These are phyloP conservation scores for Polypterus senegalus DNA, from an alignment of 2,113 vertebrate genomes.

Conservation along the genomic window DNA sequence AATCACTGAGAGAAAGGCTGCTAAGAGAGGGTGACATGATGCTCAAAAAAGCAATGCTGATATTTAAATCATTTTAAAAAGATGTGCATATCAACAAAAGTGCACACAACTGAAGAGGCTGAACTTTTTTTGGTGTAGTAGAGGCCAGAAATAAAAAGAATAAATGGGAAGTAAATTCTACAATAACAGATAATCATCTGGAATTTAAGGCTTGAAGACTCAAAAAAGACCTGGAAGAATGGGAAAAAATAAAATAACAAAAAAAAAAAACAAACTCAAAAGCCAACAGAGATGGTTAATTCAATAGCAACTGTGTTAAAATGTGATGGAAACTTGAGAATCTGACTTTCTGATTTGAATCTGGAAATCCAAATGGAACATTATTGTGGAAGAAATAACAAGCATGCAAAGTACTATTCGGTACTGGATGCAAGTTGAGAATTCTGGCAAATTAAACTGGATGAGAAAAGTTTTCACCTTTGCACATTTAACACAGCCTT, in stretches of 20 bases:
- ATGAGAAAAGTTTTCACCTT: constrained; percentile 14
- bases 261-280: not conserved
- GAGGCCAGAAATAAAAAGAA: not conserved
- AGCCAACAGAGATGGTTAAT: constrained; percentile 8
- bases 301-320: constrained; percentile 3
- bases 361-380: constrained; percentile 11
- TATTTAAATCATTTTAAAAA: constrained; percentile 11
- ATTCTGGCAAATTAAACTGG: constrained; percentile 19
- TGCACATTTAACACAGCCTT: constrained; percentile 15
- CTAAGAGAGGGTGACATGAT: no score
- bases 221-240: constrained; percentile 11
- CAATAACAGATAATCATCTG: not conserved
- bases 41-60: constrained; percentile 2
- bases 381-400: constrained; percentile 13
- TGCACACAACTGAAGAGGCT: constrained; percentile 6
- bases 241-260: constrained; percentile 1
- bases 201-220: constrained; percentile 15
- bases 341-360: constrained; percentile 6
- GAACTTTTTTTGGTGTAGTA: constrained; percentile 1
- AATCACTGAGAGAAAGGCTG: no score
- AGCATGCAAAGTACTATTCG: constrained; percentile 16
- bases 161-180: constrained; percentile 8
- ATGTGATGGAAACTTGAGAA: not conserved
- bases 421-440: constrained; percentile 18
- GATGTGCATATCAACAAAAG: constrained; percentile 14